A percentile compares a stretch with the other conserved stretches of the same genome.
These are phyloP conservation scores for Drosophila erecta DNA, from an alignment of 1,140 invertebrate genomes.

Conservation along the genomic window DNA sequence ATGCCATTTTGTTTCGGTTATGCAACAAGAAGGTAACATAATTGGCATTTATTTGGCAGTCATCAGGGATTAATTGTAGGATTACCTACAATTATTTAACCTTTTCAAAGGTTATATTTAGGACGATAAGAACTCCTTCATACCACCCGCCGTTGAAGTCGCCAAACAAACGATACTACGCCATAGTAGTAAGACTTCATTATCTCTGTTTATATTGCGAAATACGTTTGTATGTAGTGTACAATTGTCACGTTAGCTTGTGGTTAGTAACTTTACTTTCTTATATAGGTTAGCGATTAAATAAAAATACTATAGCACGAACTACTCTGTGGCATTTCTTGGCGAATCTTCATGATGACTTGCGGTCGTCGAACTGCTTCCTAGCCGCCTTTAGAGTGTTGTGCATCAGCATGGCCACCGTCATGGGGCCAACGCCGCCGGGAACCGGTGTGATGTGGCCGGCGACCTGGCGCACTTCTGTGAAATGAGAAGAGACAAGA, in stretches of 20 bases:
- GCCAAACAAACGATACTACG: slow-evolving; percentile 2
- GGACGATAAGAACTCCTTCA: background rate
- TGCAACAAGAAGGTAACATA: background rate
- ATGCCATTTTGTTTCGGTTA: slow-evolving; percentile 22
- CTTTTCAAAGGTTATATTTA: background rate
- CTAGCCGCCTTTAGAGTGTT: slow-evolving; percentile 92
- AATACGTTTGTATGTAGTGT: slow-evolving; percentile 8
- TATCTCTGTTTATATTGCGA: slow-evolving; percentile 16
- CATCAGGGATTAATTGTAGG: no score
- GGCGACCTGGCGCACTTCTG: slow-evolving; percentile 90
- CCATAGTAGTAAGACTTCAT: background rate
- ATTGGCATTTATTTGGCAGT: slow-evolving; percentile 2
- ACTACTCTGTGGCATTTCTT: background rate
- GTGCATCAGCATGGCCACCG: slow-evolving; percentile 94
- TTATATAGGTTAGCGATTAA: slow-evolving; percentile 38
- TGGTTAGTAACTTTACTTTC: slow-evolving; percentile 34
- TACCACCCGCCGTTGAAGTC: background rate
- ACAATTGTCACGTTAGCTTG: slow-evolving; percentile 27
- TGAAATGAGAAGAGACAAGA: slow-evolving; percentile 38
- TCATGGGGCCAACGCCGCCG: slow-evolving; percentile 95
- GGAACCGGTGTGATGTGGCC: slow-evolving; percentile 94
- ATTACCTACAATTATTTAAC: background rate
- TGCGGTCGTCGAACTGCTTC: slow-evolving; percentile 52
- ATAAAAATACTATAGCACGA: slow-evolving; percentile 67
- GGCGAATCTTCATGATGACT: background rate